phyloP scores from a whole-genome alignment of 2,797 vertebrate species.

The Oryzias dopingdopingensis region DNA sequence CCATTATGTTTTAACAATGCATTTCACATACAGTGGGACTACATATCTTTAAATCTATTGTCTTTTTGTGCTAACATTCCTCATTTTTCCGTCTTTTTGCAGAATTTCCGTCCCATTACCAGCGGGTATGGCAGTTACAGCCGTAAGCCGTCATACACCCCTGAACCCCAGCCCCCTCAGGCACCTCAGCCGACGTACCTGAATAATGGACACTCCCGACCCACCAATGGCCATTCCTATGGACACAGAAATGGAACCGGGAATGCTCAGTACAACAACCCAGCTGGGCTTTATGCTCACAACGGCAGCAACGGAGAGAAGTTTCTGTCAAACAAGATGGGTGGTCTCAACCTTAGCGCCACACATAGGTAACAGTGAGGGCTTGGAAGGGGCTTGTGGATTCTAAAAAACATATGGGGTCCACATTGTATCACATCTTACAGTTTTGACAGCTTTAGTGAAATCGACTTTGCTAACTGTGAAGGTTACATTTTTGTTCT shows the following conservation, averaged over 20 bases:
- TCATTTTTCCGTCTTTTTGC: slow-evolving; percentile 11
- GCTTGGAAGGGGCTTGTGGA: not conserved
- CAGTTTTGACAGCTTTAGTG: not conserved
- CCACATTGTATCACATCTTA: not conserved
- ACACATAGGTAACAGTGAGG: slow-evolving; percentile 78
- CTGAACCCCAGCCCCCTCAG: slow-evolving; percentile 62
- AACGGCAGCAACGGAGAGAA: slow-evolving; percentile 77
- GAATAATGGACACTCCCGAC: slow-evolving; percentile 64
- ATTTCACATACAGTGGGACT: not conserved
- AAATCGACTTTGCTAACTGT: not conserved
- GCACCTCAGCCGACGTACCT: slow-evolving; percentile 48
- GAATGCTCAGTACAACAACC: slow-evolving; percentile 81
- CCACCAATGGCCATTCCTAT: slow-evolving; percentile 65
- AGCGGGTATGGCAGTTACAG: slow-evolving; percentile 65
- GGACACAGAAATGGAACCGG: slow-evolving; percentile 72
- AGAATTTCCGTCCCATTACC: slow-evolving; percentile 86
- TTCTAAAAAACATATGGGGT: not conserved
- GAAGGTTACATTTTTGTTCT: too few relatives aligned
- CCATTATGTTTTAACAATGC: too few relatives aligned
- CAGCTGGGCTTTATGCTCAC: slow-evolving; percentile 73
- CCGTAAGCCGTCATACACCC: slow-evolving; percentile 70
- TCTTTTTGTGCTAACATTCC: not conserved
- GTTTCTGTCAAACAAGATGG: slow-evolving; percentile 83
- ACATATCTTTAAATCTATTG: slow-evolving; percentile 15
- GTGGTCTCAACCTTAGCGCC: slow-evolving; percentile 81